Evolutionary conservation across 2,888 invertebrate species (phyloP).

Genomic region (Chalcosyrphus nemorum): DNA sequence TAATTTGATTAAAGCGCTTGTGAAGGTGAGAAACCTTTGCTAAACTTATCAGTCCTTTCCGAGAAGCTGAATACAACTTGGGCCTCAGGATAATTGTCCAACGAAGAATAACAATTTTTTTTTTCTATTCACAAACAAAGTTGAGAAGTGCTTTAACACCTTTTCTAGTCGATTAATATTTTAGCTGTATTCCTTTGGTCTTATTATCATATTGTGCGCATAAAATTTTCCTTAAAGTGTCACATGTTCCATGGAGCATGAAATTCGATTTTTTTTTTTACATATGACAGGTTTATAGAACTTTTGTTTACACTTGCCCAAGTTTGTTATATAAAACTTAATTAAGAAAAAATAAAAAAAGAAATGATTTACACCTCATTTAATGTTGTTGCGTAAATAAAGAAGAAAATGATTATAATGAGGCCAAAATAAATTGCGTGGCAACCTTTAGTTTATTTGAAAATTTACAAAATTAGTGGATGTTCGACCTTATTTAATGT

Average conservation of each 20-base stretch:
- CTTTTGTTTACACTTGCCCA: background rate
- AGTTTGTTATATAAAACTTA: background rate
- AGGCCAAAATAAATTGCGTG: no score
- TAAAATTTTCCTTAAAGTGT: background rate
- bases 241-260: slow-evolving; percentile 1
- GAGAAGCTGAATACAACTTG: no score
- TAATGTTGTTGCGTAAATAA: background rate
- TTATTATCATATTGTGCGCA: background rate
- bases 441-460: no score
- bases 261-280: background rate
- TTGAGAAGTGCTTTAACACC: no score
- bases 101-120: slow-evolving; percentile 6
- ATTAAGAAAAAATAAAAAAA: background rate
- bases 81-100: background rate
- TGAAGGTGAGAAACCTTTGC: background rate
- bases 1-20: background rate
- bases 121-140: no score
- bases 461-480: no score
- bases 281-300: background rate
- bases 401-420: background rate
- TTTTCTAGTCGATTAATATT: no score
- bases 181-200: background rate
- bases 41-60: no score
- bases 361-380: background rate
- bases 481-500: no score